These are phyloP conservation scores for Synergus laeviventris DNA, from an alignment of 2,888 invertebrate genomes.

Conservation along the genomic window DNA sequence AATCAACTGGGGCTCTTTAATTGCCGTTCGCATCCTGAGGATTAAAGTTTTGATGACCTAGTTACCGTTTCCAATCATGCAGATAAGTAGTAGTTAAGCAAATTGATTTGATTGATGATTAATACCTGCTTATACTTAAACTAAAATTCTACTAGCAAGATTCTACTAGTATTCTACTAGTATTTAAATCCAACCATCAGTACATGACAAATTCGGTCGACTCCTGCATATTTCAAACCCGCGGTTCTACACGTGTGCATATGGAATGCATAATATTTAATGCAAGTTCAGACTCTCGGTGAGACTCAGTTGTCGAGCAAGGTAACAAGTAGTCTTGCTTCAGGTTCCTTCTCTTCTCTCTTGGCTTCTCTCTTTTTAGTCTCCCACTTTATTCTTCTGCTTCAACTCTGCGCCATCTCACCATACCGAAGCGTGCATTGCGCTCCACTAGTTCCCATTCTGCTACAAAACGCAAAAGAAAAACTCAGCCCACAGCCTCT, in stretches of 20 bases:
- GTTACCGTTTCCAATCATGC: background rate
- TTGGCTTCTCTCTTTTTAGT: constrained; percentile 41
- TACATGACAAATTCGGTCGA: background rate
- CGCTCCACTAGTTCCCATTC: constrained; percentile 42
- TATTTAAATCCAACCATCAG: background rate
- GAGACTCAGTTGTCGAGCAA: constrained; percentile 41
- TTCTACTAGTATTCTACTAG: too few species aligned
- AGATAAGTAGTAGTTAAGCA: background rate
- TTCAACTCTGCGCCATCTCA: constrained; percentile 10
- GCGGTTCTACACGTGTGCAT: constrained; percentile 20
- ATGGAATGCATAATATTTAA: constrained; percentile 45
- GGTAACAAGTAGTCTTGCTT: constrained; percentile 47
- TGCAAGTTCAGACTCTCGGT: constrained; percentile 38
- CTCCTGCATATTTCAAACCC: constrained; percentile 7
- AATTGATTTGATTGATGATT: background rate
- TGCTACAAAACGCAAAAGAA: constrained; percentile 43
- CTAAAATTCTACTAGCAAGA: background rate
- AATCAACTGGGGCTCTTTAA: background rate
- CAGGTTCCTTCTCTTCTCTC: constrained; percentile 24
- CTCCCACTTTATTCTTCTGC: constrained; percentile 17
- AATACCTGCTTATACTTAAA: background rate
- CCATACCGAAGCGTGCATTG: constrained; percentile 30
- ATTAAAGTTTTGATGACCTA: background rate
- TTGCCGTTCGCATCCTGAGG: background rate
- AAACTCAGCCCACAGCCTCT: constrained; percentile 42